Conservation (phyloP, 2,113 vertebrate genomes). For the Larimichthys polyactis region DNA sequence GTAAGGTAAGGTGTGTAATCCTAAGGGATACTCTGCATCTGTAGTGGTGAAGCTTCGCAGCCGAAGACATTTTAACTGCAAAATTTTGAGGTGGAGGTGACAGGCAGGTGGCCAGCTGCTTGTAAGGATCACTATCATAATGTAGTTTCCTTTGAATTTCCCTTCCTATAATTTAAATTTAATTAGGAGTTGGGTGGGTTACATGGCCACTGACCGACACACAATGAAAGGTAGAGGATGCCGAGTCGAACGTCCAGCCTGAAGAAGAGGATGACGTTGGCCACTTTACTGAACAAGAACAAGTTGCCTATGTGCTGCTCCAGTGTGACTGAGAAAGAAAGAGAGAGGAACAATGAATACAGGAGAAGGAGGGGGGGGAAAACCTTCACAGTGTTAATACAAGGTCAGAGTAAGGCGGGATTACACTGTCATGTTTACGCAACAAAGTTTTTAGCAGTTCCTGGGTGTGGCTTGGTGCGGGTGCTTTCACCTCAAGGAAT, state of each 20-base stretch:
- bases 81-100: neutral
- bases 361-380: too few species aligned
- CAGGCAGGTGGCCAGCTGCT: neutral
- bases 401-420: conserved; percentile 56
- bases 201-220: conserved; percentile 88
- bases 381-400: conserved; percentile 33
- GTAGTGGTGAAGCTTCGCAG: neutral
- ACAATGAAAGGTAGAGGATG: conserved; percentile 91
- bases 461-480: too few species aligned
- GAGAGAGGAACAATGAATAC: conserved; percentile 14
- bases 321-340: conserved; percentile 84
- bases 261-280: conserved; percentile 95
- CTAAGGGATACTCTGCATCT: neutral
- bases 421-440: neutral
- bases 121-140: neutral
- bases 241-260: conserved; percentile 94
- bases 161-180: neutral
- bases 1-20: too few species aligned
- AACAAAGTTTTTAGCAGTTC: too few species aligned
- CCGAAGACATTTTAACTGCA: neutral
- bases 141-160: too few species aligned
- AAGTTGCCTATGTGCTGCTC: conserved; percentile 96
- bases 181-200: neutral
- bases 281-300: conserved; percentile 98
- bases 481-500: too few species aligned